These are phyloP conservation scores for Notodonta ziczac DNA, from an alignment of 2,888 invertebrate species.

Conservation along the genomic window DNA sequence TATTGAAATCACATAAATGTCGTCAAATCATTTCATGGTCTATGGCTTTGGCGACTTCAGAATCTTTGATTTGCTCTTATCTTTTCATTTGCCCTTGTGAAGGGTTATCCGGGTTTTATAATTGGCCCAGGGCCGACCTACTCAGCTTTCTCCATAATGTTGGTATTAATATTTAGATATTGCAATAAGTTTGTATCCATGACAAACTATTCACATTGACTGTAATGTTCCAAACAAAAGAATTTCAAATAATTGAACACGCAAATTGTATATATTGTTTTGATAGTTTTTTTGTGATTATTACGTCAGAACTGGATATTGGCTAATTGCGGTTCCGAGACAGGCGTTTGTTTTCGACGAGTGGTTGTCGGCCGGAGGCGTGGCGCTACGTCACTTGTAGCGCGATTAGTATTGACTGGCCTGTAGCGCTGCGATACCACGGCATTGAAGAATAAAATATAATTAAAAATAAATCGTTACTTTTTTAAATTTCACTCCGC, in stretches of 20 bases:
- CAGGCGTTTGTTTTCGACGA: slow-evolving; percentile 24
- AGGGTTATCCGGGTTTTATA: neutral
- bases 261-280: too few relatives aligned
- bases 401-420: slow-evolving; percentile 18
- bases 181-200: too few relatives aligned
- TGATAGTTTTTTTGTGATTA: neutral
- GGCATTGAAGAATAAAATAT: slow-evolving; percentile 14
- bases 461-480: slow-evolving; percentile 8
- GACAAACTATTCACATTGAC: too few relatives aligned
- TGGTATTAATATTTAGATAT: too few relatives aligned
- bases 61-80: neutral
- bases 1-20: too few relatives aligned
- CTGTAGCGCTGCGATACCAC: slow-evolving; percentile 10
- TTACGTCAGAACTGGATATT: neutral
- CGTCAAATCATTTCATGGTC: too few relatives aligned
- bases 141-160: neutral
- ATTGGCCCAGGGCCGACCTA: neutral
- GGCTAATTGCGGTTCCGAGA: slow-evolving; percentile 4
- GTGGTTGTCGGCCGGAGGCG: slow-evolving; percentile 48
- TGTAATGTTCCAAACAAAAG: too few relatives aligned
- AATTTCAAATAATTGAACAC: too few relatives aligned
- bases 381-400: slow-evolving; percentile 54
- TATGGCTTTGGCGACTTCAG: neutral
- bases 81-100: neutral
- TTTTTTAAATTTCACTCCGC: slow-evolving; percentile 7